Evolutionary conservation across 2,797 vertebrate species (phyloP), one percentile per base, ranked within the genome.

Genomic region (Schizopygopsis malacanthus): DNA sequence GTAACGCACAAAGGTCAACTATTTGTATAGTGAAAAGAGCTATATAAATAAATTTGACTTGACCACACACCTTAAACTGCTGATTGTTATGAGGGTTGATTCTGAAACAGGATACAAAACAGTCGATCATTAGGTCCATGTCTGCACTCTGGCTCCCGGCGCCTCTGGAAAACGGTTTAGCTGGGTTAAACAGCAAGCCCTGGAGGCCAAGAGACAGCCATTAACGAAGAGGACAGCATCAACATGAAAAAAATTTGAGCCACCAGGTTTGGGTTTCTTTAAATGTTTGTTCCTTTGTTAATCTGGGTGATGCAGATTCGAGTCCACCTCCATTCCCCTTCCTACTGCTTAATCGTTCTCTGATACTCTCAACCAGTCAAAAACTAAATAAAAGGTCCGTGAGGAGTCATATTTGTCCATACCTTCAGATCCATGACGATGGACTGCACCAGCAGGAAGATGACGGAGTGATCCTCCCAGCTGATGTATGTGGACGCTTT

Each of bases 31-130:
- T 73, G 45, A 50, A 75, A 77, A 65, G 12, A 63, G 18, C 41
- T 65, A 3, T 39, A 63, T 15, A 16, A 41, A 54, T 54, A 3
- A 0, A 54, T 25, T 56, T 39, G 67, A 59, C 50, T 25, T 20
- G 15, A 54, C 33, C 77, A 37, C 92, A 92, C 86, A 99, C 98
- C 97, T 99, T 99, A 88, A 99, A 98, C 91, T 99, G 97, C 76
- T 98, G 98, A 95, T 99, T 99, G 93, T 99, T 99, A 89, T 98
- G 97, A 88, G 98, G 98, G 91, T 97, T 99, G 92, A 99, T 99
- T 88, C 98, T 97, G 94, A 99, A 99, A 93, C 98, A 99, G 90
- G 98, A 98, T 72, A 99, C 97, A 20, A 99, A 96, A 93, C 98
- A 99, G 93, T 99, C 98, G 76, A 99, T 98, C 98, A 99, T 99